phyloP scores from a whole-genome alignment of 1,140 invertebrate genomes.

The Magallana ariakensis region DNA sequence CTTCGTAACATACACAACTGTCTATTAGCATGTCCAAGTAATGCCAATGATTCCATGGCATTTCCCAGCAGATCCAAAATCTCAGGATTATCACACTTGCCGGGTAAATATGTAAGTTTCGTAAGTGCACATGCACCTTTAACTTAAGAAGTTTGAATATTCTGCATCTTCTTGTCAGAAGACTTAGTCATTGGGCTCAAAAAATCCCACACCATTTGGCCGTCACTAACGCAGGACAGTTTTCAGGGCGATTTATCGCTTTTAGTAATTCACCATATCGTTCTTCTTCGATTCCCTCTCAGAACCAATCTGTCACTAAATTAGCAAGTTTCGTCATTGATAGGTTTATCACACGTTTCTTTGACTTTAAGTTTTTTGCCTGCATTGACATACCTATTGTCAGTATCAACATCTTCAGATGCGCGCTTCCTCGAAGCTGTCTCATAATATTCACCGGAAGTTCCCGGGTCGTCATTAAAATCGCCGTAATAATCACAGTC shows the following conservation, averaged over 20 bases:
- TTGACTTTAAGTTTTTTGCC: constrained; percentile 4
- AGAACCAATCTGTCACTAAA: constrained; percentile 43
- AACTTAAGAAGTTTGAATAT: not conserved
- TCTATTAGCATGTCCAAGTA: constrained; percentile 39
- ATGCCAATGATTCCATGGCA: not conserved
- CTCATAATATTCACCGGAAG: not conserved
- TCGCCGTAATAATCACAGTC: not conserved
- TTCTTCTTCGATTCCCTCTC: constrained; percentile 50
- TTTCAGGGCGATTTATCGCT: constrained; percentile 45
- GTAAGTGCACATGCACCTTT: constrained; percentile 25
- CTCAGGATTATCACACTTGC: not conserved
- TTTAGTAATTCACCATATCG: constrained; percentile 41
- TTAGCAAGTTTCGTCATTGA: constrained; percentile 44
- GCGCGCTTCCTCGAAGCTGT: not conserved
- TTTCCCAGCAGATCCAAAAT: not conserved
- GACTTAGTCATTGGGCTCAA: constrained; percentile 16
- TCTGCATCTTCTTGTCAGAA: constrained; percentile 33
- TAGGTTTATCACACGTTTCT: constrained; percentile 36
- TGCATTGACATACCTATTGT: constrained; percentile 21
- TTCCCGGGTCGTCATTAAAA: not conserved
- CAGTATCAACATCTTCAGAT: not conserved
- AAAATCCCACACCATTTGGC: constrained; percentile 46
- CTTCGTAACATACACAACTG: constrained; percentile 2
- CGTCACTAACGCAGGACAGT: constrained; percentile 44
- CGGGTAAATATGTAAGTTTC: not conserved